phyloP scores from a whole-genome alignment of 2,113 vertebrate species.

The Pogonocichla stellata region DNA sequence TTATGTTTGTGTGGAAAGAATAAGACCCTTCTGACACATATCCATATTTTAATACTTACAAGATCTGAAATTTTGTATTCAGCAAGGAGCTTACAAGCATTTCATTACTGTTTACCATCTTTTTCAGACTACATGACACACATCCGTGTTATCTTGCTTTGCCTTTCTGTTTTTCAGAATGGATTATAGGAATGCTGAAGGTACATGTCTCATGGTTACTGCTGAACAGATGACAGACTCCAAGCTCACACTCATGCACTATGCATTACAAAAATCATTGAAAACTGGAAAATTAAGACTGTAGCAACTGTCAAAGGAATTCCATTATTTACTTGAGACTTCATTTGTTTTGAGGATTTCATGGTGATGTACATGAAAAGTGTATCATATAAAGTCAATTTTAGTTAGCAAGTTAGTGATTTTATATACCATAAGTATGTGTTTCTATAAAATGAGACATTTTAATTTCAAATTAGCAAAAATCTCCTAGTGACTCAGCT shows the following conservation, averaged over 20 bases:
- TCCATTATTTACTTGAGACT: background rate
- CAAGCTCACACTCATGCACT: background rate
- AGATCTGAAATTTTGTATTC: background rate
- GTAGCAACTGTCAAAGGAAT: background rate
- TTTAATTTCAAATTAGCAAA: background rate
- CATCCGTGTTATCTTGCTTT: background rate
- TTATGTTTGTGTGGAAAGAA: background rate
- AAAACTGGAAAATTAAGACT: background rate
- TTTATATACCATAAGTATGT: background rate
- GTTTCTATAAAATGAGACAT: background rate
- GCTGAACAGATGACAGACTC: background rate
- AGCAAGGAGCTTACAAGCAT: background rate
- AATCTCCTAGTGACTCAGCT: background rate
- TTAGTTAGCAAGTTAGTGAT: background rate
- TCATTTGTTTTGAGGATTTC: background rate
- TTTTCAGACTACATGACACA: background rate
- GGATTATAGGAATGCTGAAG: background rate
- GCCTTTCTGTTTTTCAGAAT: background rate
- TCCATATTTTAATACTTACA: background rate
- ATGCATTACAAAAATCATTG: background rate
- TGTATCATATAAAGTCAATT: background rate
- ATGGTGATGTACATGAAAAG: background rate
- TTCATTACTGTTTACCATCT: background rate
- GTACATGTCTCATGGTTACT: background rate
- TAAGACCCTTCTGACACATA: background rate